These are phyloP conservation scores for Saturnia japonica DNA, from an alignment of 2,888 invertebrate species.

Conservation along the genomic window DNA sequence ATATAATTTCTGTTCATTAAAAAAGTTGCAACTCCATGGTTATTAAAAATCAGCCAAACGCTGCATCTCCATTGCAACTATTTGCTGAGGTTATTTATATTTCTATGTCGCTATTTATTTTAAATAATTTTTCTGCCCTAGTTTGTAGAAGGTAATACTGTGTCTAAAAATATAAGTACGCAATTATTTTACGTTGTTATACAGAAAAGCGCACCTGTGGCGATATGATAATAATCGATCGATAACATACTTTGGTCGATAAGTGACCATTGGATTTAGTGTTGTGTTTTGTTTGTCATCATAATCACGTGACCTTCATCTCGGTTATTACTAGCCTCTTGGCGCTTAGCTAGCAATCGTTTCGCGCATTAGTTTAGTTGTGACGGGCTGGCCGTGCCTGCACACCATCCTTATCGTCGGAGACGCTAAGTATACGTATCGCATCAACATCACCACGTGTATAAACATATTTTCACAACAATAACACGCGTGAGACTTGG, in stretches of 20 bases:
- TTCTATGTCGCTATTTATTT: not conserved
- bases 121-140: not conserved
- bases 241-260: constrained; percentile 37
- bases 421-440: constrained; percentile 61
- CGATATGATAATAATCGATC: constrained; percentile 14
- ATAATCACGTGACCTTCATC: constrained; percentile 75
- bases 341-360: constrained; percentile 40
- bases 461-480: constrained; percentile 80
- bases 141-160: not conserved
- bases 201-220: not conserved
- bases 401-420: constrained; percentile 67
- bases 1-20: not conserved
- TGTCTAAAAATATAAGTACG: not conserved
- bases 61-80: not conserved
- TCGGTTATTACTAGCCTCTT: constrained; percentile 63
- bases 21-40: not conserved
- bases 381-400: constrained; percentile 66
- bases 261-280: constrained; percentile 57
- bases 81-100: not conserved
- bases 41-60: not conserved
- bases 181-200: not conserved
- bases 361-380: constrained; percentile 77
- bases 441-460: constrained; percentile 75
- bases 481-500: constrained; percentile 71
- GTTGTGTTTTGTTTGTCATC: constrained; percentile 75